A percentile compares a stretch with the other conserved stretches of the same genome.
phyloP scores from a whole-genome alignment of 2,888 invertebrate species.

The Apodemia zela region DNA sequence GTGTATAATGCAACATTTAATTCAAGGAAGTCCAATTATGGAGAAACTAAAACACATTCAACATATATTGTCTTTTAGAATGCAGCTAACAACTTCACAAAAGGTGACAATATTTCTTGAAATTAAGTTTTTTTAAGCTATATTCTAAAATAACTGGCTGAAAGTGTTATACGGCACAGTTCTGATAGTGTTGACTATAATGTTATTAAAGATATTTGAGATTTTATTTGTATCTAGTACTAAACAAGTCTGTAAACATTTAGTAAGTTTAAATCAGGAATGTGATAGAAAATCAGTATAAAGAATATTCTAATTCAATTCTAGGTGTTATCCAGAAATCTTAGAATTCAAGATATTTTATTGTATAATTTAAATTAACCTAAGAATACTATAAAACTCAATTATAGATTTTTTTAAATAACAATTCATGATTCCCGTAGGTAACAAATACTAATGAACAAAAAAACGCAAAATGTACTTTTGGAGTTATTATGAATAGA shows the following conservation, averaged over 20 bases:
- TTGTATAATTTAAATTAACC: too few species aligned
- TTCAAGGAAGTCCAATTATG: slow-evolving; percentile 78
- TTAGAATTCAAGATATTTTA: too few species aligned
- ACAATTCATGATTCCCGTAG: too few species aligned
- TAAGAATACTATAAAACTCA: too few species aligned
- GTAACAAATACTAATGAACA: too few species aligned
- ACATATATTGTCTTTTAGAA: slow-evolving; percentile 65
- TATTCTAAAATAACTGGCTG: neutral
- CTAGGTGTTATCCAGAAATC: too few species aligned
- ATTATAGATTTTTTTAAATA: too few species aligned
- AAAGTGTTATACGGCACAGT: neutral
- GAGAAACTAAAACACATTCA: slow-evolving; percentile 78
- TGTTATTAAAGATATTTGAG: neutral
- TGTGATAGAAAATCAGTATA: slow-evolving; percentile 25
- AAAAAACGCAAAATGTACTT: too few species aligned
- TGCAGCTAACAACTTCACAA: slow-evolving; percentile 83
- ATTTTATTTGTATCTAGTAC: neutral
- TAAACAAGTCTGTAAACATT: neutral
- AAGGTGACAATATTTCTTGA: slow-evolving; percentile 73
- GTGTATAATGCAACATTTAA: slow-evolving; percentile 65
- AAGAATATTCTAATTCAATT: too few species aligned
- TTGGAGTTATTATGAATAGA: too few species aligned
- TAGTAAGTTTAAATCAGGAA: neutral
- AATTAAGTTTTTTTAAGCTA: neutral
- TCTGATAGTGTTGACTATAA: neutral